Conservation (phyloP, 1,140 invertebrate genomes). For the Drosophila kanapiae region DNA sequence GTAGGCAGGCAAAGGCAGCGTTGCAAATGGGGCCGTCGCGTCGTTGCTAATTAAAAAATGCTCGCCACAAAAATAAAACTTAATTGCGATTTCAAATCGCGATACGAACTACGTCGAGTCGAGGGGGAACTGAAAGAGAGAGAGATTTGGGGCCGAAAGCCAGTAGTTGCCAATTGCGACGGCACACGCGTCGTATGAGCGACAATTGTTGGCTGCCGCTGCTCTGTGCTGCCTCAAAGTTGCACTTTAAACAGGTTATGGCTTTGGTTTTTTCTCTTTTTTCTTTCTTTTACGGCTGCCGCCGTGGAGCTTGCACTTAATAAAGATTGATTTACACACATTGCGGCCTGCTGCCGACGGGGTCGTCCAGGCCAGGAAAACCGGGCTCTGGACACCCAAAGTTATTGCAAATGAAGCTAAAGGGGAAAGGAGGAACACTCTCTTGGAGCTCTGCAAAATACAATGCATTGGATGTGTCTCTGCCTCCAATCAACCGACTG, state of each 20-base stretch:
- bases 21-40: slow-evolving; percentile 64
- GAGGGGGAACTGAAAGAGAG: too few relatives aligned
- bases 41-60: slow-evolving; percentile 80
- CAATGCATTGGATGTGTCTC: slow-evolving; percentile 60
- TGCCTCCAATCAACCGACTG: slow-evolving; percentile 75
- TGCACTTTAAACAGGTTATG: slow-evolving; percentile 79
- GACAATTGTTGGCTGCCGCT: slow-evolving; percentile 39
- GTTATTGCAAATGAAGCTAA: slow-evolving; percentile 62
- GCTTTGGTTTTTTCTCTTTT: slow-evolving; percentile 7
- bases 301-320: slow-evolving; percentile 65
- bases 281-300: slow-evolving; percentile 17
- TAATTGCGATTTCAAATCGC: slow-evolving; percentile 82
- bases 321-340: slow-evolving; percentile 82
- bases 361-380: slow-evolving; percentile 15
- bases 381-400: slow-evolving; percentile 29
- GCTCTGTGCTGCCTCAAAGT: slow-evolving; percentile 44
- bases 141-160: slow-evolving; percentile 10
- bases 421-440: too few relatives aligned
- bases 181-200: slow-evolving; percentile 63
- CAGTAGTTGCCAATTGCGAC: slow-evolving; percentile 20
- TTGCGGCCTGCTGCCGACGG: slow-evolving; percentile 46
- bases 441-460: slow-evolving; percentile 13
- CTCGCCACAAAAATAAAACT: slow-evolving; percentile 82
- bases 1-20: slow-evolving; percentile 56
- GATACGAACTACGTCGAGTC: slow-evolving; percentile 42